phyloP scores from a whole-genome alignment of 2,888 invertebrate genomes.

The Ceraclea dissimilis region DNA sequence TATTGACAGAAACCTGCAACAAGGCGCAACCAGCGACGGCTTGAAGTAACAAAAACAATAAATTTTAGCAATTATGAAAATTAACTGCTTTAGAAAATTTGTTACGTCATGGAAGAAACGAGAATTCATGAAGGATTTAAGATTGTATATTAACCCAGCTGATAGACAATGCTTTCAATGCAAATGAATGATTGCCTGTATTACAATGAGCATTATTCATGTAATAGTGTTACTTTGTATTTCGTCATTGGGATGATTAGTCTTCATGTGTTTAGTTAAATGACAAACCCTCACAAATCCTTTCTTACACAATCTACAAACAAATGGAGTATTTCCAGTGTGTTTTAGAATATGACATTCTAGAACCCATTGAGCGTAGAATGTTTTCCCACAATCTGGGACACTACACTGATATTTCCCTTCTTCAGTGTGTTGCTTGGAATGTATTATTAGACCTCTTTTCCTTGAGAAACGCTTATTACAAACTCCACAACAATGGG shows the following conservation, averaged over 20 bases:
- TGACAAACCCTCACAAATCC: conserved; percentile 17
- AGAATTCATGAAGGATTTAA: no score
- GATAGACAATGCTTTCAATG: no score
- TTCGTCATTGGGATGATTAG: conserved; percentile 12
- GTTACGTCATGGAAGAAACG: no score
- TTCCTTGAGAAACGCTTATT: conserved; percentile 15
- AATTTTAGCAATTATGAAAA: no score
- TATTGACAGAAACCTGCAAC: no score
- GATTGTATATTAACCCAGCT: no score
- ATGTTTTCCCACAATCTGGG: conserved; percentile 12
- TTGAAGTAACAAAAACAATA: no score
- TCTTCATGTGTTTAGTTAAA: conserved; percentile 15
- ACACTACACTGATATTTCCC: conserved; percentile 10
- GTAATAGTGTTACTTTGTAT: no score
- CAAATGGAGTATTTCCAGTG: conserved; percentile 10
- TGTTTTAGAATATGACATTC: conserved; percentile 18
- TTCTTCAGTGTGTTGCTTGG: conserved; percentile 11
- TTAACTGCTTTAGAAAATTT: no score
- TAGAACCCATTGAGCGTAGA: conserved; percentile 11
- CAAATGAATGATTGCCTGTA: no score
- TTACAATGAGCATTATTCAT: no score
- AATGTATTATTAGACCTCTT: conserved; percentile 17
- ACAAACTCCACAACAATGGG: conserved; percentile 17
- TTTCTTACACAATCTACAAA: conserved; percentile 15
- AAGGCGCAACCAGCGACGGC: no score